phyloP scores from a whole-genome alignment of 2,113 vertebrate species.

The Hymenochirus boettgeri region DNA sequence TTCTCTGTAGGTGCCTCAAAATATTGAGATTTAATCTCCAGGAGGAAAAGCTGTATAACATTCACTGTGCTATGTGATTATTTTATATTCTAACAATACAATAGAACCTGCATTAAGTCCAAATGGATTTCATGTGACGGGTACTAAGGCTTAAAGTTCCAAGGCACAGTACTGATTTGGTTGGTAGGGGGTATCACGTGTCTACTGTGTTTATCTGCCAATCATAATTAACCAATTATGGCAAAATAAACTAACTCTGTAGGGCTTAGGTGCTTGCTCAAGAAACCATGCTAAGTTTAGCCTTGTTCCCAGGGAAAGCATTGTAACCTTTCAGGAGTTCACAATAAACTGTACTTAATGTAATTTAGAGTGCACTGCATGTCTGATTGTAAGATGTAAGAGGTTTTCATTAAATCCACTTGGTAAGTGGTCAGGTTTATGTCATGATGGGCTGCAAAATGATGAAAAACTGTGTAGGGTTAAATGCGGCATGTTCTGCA shows the following conservation, averaged over 20 bases:
- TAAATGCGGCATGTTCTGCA: no score
- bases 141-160: background rate
- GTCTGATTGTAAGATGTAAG: background rate
- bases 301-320: background rate
- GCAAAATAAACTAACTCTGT: background rate
- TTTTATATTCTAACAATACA: slow-evolving; percentile 18
- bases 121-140: background rate
- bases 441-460: background rate
- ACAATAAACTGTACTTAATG: background rate
- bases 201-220: slow-evolving; percentile 8
- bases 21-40: slow-evolving; percentile 32
- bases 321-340: background rate
- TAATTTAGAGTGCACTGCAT: background rate
- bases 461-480: background rate
- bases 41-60: background rate
- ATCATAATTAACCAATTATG: slow-evolving; percentile 23
- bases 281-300: background rate
- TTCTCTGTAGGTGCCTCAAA: slow-evolving; percentile 8
- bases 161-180: background rate
- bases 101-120: background rate
- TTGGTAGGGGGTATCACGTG: background rate
- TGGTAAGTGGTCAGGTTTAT: background rate
- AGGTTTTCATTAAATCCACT: background rate
- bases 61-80: background rate
- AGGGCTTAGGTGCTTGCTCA: background rate